phyloP scores from a whole-genome alignment of 2,888 invertebrate species.

The Lithophane leautieri region DNA sequence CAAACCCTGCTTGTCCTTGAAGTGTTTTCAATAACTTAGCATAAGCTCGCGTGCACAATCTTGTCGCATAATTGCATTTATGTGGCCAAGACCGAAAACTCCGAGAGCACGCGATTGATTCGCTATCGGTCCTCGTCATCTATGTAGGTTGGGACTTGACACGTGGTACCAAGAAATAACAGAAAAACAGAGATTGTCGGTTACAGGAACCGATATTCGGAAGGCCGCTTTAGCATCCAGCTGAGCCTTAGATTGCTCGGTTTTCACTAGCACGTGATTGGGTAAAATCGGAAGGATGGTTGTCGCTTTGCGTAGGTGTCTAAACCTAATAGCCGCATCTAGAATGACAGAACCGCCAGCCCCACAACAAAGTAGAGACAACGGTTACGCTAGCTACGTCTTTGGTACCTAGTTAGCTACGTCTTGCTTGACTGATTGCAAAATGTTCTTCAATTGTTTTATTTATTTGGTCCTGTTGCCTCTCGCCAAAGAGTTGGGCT shows the following conservation, averaged over 20 bases:
- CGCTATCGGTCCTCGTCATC: no score
- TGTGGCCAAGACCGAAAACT: neutral
- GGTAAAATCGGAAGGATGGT: neutral
- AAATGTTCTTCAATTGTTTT: neutral
- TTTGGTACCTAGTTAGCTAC: neutral
- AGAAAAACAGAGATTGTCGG: no score
- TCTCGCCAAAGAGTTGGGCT: no score
- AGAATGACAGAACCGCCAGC: neutral
- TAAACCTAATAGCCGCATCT: no score
- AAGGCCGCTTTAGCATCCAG: no score
- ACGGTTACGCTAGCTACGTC: neutral
- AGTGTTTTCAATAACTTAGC: conserved; percentile 19
- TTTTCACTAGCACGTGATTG: neutral
- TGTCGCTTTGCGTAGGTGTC: no score
- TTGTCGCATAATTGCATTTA: conserved; percentile 41
- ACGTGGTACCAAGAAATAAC: neutral
- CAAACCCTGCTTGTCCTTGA: conserved; percentile 10
- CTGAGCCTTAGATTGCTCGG: neutral
- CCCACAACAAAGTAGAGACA: neutral
- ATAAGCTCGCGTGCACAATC: conserved; percentile 42
- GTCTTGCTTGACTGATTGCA: neutral
- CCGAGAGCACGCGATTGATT: conserved; percentile 24
- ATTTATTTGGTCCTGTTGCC: no score
- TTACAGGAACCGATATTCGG: no score
- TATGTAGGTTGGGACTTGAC: conserved; percentile 13